Base-by-base conservation (phyloP, 1,140 invertebrate genomes). In the Drosophila watanabei region DNA sequence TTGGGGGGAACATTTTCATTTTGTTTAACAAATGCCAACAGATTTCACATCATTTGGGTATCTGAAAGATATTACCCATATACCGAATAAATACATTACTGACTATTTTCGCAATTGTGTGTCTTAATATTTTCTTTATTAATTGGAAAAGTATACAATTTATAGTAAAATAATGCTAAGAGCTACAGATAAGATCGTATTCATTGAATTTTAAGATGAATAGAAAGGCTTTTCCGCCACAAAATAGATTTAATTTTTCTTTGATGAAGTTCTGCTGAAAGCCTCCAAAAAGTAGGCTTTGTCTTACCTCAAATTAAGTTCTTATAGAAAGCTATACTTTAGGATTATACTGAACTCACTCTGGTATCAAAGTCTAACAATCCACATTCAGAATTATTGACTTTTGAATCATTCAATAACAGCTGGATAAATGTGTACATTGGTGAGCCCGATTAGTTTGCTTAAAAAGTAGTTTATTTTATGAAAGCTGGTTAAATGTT, bases 11-110 rank as follows among this genome's bases (percentile, higher is more conserved):
- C 32, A 58, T 28, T 20, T 56, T 57, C 43, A 62, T 61, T 76
- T 76, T 78, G 63, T 73, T 51, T 43, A 78, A 78, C 57, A 79
- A 79, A 78, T 59, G 45, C 51, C 58, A 69, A 69, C 51, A 56
- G 37, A 65, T 16, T 48, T 62, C 33, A 45, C 43, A 62, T 45
- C 33, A 62, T 41, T 41, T 75, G 84, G 81, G 69, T 81, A 89
- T 89, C 72, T 88, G 60, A 57, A 71, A 81, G 77, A 89, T 78
- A 71, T 79, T 86, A 78, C 78, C 82, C 79, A 82, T 20, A 32
- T 39, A 80, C 64, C 52, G 82, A 85, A 85, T 85, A 81, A 78
- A 83, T 48, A 69, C 48, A 71, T 41, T 46, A 71, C 37, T 71
- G 68, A 71, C 68, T 69, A 57, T 71, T 71, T 71, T 69, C 33